Percentiles rank a stretch among this genome's conserved stretches.
phyloP scores from a whole-genome alignment of 2,797 vertebrate species.

The Bufotes viridis region DNA sequence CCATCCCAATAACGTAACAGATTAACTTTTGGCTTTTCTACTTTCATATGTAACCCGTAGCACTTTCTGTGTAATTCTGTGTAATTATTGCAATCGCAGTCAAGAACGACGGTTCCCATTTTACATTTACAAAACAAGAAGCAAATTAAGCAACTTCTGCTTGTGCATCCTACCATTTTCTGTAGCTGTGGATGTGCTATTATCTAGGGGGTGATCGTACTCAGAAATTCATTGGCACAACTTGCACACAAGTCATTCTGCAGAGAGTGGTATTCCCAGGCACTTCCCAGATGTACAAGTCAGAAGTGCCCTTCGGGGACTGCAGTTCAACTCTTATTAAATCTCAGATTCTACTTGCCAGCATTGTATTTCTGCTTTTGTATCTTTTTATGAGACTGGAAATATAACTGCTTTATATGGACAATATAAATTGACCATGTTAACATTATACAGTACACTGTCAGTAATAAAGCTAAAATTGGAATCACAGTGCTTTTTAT shows the following conservation, averaged over 20 bases:
- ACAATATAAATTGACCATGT: not conserved
- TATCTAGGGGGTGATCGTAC: not conserved
- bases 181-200: not conserved
- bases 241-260: not conserved
- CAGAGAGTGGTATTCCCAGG: not conserved
- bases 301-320: not conserved
- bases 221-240: not conserved
- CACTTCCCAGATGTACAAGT: not conserved
- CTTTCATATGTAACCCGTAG: not conserved
- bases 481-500: too few species aligned
- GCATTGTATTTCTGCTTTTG: not conserved
- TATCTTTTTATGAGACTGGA: not conserved
- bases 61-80: not conserved
- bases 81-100: not conserved
- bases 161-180: not conserved
- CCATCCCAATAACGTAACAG: not conserved
- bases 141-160: not conserved
- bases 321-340: not conserved
- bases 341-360: not conserved
- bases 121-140: not conserved
- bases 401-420: not conserved
- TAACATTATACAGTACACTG: not conserved
- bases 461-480: not conserved
- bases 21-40: too few species aligned
- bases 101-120: not conserved